Conservation (phyloP, 2,888 invertebrate genomes). For the Carterocephalus palaemon region DNA sequence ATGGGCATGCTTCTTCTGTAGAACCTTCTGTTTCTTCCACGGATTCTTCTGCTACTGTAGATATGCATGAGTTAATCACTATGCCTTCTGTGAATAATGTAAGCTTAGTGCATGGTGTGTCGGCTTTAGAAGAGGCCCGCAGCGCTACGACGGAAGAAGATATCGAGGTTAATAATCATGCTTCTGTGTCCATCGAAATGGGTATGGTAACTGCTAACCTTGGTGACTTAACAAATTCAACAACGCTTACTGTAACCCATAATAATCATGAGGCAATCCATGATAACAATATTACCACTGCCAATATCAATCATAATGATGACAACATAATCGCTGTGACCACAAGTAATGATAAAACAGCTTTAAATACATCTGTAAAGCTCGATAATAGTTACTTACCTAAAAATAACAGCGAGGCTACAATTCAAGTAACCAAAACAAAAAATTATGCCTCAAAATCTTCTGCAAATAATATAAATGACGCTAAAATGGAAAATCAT, state of each 20-base stretch:
- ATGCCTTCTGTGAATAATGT: constrained; percentile 61
- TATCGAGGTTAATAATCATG: constrained; percentile 44
- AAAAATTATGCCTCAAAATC: constrained; percentile 1
- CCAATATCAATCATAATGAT: constrained; percentile 25
- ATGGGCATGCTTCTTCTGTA: constrained; percentile 78
- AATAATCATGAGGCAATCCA: constrained; percentile 11
- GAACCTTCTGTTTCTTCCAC: constrained; percentile 58
- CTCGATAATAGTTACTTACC: neutral
- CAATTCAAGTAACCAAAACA: constrained; percentile 8
- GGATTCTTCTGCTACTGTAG: constrained; percentile 64
- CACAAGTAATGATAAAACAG: constrained; percentile 26
- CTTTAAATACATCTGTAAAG: neutral
- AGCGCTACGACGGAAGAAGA: constrained; percentile 40
- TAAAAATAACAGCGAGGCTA: neutral
- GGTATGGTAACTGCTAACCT: constrained; percentile 44
- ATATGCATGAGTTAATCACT: constrained; percentile 73
- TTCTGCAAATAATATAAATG: constrained; percentile 23
- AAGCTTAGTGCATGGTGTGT: constrained; percentile 75
- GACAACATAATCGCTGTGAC: constrained; percentile 18
- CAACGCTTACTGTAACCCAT: constrained; percentile 28
- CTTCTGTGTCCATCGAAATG: constrained; percentile 54
- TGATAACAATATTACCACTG: constrained; percentile 8
- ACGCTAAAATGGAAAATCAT: constrained; percentile 32
- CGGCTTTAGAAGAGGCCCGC: constrained; percentile 37
- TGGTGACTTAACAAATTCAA: constrained; percentile 56